Percentiles rank a stretch among this genome's conserved stretches.
Conservation (phyloP, 2,888 invertebrate species). For the Adelognathus sp. region DNA sequence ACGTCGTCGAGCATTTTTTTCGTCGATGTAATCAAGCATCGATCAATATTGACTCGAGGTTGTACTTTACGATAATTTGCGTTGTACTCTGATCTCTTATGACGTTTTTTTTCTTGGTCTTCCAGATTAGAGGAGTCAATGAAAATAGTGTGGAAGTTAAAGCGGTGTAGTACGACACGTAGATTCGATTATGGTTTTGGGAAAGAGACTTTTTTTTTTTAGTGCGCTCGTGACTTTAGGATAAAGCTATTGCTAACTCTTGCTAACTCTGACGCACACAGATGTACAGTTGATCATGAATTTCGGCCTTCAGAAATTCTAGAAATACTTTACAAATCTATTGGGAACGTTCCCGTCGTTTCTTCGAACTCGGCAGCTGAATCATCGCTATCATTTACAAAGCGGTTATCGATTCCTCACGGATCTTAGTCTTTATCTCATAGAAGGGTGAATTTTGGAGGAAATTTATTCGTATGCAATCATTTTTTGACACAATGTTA, state of each 20-base stretch:
- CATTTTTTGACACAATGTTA: no score
- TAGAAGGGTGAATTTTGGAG: no score
- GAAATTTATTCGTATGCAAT: not conserved
- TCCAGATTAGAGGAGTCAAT: not conserved
- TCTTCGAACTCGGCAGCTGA: not conserved
- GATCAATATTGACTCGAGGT: conserved; percentile 50
- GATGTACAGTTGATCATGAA: not conserved
- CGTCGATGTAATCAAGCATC: conserved; percentile 19
- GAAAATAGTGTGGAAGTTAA: not conserved
- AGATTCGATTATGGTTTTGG: not conserved
- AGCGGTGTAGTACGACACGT: conserved; percentile 1
- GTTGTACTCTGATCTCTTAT: conserved; percentile 27
- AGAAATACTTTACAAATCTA: conserved; percentile 29
- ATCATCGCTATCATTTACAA: conserved; percentile 18
- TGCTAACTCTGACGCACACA: conserved; percentile 17
- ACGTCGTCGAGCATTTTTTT: not conserved
- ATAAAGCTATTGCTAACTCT: not conserved
- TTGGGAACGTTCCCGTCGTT: not conserved
- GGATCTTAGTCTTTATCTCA: not conserved
- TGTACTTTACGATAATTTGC: conserved; percentile 46
- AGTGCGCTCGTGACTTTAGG: not conserved
- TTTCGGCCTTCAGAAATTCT: conserved; percentile 21
- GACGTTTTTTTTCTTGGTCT: not conserved
- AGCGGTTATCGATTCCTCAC: not conserved
- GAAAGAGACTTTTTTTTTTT: not conserved